Evolutionary conservation across 2,888 invertebrate species (phyloP).

Genomic region (Sminthurides aquaticus): DNA sequence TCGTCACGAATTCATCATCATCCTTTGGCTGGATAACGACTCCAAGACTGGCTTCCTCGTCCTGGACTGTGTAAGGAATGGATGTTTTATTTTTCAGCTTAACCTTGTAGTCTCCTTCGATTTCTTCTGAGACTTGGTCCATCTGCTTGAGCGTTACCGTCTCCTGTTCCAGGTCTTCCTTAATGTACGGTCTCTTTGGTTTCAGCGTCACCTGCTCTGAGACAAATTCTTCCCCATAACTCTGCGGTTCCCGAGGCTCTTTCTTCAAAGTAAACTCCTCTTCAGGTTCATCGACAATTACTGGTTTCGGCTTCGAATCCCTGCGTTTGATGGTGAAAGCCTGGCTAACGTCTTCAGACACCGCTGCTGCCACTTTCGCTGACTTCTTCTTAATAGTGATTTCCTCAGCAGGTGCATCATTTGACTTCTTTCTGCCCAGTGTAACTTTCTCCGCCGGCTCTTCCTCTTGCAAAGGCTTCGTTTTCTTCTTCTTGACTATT

Average conservation of each 20-base stretch:
- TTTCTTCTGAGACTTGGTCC: slow-evolving; percentile 46
- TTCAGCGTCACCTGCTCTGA: slow-evolving; percentile 65
- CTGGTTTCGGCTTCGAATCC: slow-evolving; percentile 25
- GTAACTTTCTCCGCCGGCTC: slow-evolving; percentile 23
- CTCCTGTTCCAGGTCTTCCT: slow-evolving; percentile 39
- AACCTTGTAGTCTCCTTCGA: slow-evolving; percentile 86
- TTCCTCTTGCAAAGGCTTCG: slow-evolving; percentile 16
- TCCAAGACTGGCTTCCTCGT: slow-evolving; percentile 48
- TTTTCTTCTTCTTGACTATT: slow-evolving; percentile 58
- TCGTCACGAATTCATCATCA: slow-evolving; percentile 48
- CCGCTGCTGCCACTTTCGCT: slow-evolving; percentile 15
- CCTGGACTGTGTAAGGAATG: slow-evolving; percentile 56
- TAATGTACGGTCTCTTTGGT: slow-evolving; percentile 51
- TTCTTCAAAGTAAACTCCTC: slow-evolving; percentile 40
- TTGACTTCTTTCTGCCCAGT: slow-evolving; percentile 16
- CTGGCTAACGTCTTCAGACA: slow-evolving; percentile 32
- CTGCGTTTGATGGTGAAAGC: slow-evolving; percentile 27
- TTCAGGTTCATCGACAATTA: slow-evolving; percentile 22
- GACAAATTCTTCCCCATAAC: slow-evolving; percentile 42
- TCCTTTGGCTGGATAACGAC: slow-evolving; percentile 46
- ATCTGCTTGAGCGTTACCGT: slow-evolving; percentile 34
- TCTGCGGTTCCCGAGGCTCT: slow-evolving; percentile 27
- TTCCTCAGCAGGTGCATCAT: slow-evolving; percentile 38
- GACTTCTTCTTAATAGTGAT: slow-evolving; percentile 24
- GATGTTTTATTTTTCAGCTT: slow-evolving; percentile 56